Evolutionary conservation across 2,888 invertebrate genomes (phyloP), one percentile per base, ranked within the genome.

Genomic region (Choreutis nemorana): DNA sequence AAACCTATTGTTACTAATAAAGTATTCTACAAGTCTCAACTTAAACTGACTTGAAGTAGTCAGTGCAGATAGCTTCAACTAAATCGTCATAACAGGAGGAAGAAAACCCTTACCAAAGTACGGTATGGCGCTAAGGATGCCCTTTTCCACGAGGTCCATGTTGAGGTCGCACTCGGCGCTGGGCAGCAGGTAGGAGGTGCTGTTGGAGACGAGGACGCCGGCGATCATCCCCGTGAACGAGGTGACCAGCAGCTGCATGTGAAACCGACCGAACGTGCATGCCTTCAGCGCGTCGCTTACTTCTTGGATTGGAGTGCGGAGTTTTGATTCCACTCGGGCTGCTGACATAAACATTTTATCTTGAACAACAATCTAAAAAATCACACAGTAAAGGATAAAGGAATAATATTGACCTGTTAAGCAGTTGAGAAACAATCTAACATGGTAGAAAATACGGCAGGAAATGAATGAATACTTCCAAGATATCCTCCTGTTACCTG

Each of bases 91-190:
- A n/a, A n/a, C n/a, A n/a, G n/a, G n/a, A n/a, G n/a, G n/a, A n/a
- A n/a, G n/a, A n/a, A n/a, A n/a, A n/a, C n/a, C n/a, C 59, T 60
- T 34, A 72, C 72, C 72, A 10, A 58, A 35, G 45, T 61, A 72
- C 2, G 70, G 66, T 31, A 56, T 48, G 1, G 66, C 72, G 38
- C 62, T 71, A 4, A 72, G 35, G 11, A 67, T 14, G 1, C 72
- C 72, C 27, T 72, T 72, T 28, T 63, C 51, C 13, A 63, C 9
- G 28, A 72, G 41, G 18, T 51, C 48, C 71, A 72, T 70, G 3
- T 56, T 26, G 1, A 72, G 41, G 13, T 72, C 72, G 30, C 72
- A 72, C 45, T 72, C 71, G 2, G 72, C 71, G 18, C 49, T 63
- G 0, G 72, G 64, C 10, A 72, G 38, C 0, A 72, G 37, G 22